Conservation (phyloP, 2,797 vertebrate genomes). For the Peromyscus melanophrys region DNA sequence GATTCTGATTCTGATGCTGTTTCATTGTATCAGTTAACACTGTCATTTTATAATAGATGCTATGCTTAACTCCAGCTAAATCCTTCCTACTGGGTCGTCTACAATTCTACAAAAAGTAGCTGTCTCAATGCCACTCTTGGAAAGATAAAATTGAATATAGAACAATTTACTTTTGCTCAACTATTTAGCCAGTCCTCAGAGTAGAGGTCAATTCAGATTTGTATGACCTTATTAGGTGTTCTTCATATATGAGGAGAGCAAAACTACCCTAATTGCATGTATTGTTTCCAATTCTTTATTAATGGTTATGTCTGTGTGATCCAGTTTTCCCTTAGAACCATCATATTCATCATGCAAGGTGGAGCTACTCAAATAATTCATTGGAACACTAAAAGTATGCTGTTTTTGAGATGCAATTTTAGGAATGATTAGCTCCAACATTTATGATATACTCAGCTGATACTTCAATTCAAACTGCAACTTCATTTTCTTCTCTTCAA, state of each 20-base stretch:
- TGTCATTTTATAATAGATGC: background rate
- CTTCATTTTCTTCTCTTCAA: background rate
- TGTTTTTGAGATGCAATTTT: background rate
- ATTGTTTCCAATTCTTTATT: background rate
- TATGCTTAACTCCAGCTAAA: background rate
- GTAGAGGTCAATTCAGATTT: background rate
- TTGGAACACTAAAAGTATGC: background rate
- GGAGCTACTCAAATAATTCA: background rate
- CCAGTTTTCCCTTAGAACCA: background rate
- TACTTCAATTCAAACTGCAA: background rate
- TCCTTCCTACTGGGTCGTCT: background rate
- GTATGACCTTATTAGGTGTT: background rate
- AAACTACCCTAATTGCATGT: background rate
- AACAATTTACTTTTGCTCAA: background rate
- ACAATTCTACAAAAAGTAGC: background rate
- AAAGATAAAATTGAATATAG: background rate
- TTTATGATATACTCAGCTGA: background rate
- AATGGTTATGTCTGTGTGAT: background rate
- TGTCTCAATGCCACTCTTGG: background rate
- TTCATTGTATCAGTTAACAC: background rate
- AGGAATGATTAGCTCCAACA: background rate
- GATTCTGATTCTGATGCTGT: background rate
- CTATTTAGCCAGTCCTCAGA: background rate
- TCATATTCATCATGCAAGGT: background rate
- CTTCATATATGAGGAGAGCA: background rate